phyloP scores from a whole-genome alignment of 2,113 vertebrate genomes.

The Emydura subglobosa region DNA sequence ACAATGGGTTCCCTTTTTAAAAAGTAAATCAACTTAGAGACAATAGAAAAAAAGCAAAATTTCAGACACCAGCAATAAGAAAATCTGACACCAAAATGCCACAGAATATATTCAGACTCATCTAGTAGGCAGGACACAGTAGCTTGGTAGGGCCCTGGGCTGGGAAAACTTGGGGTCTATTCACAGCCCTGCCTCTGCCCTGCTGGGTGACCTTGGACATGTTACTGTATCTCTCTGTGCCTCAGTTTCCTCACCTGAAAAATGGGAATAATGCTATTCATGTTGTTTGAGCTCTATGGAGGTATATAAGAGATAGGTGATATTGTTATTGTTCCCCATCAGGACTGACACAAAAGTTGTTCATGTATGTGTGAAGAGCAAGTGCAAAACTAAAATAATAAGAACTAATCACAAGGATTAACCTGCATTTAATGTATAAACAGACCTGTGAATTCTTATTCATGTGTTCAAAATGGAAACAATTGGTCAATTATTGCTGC shows the following conservation, averaged over 20 bases:
- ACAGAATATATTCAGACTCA: background rate
- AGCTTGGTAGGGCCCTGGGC: background rate
- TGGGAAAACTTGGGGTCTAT: background rate
- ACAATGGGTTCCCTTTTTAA: background rate
- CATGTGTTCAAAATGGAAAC: background rate
- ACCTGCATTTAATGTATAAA: background rate
- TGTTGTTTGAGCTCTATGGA: background rate
- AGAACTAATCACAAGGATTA: background rate
- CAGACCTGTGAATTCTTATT: background rate
- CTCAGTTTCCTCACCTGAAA: background rate
- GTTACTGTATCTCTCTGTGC: background rate
- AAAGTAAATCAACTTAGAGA: background rate
- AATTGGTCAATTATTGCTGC: background rate
- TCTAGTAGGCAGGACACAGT: background rate
- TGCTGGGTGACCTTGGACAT: background rate
- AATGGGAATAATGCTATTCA: background rate
- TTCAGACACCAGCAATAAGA: background rate
- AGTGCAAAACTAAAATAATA: background rate
- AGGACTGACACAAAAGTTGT: background rate
- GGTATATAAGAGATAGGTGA: background rate
- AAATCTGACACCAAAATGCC: background rate
- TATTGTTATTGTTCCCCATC: background rate
- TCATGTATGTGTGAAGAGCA: background rate
- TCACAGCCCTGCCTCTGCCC: background rate
- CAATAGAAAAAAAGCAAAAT: background rate